These are phyloP conservation scores for Parthenolecanium corni DNA, from an alignment of 2,888 invertebrate species.

Conservation along the genomic window DNA sequence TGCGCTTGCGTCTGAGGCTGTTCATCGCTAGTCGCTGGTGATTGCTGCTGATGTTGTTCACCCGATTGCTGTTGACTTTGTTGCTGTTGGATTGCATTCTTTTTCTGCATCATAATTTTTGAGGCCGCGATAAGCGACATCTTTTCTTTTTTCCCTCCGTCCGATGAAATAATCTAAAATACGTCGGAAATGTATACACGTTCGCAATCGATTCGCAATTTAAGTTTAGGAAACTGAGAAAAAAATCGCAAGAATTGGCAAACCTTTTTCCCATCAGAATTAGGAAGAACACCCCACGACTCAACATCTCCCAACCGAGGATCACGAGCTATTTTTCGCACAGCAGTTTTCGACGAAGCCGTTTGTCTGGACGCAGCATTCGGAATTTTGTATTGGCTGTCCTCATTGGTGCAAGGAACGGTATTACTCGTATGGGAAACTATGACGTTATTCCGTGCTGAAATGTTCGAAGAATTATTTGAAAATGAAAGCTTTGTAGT, in stretches of 20 bases:
- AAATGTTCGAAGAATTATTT: not conserved
- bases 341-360: slow-evolving; percentile 19
- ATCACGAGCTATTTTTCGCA: slow-evolving; percentile 8
- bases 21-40: slow-evolving; percentile 5
- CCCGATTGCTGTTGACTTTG: not conserved
- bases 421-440: slow-evolving; percentile 10
- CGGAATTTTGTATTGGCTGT: slow-evolving; percentile 8
- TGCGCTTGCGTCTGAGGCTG: slow-evolving; percentile 9
- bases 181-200: not conserved
- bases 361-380: slow-evolving; percentile 9
- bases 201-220: no score
- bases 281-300: not conserved
- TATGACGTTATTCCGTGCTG: slow-evolving; percentile 11
- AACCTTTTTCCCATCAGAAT: slow-evolving; percentile 13
- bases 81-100: not conserved
- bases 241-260: no score
- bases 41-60: slow-evolving; percentile 27
- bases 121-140: no score
- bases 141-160: not conserved
- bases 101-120: no score
- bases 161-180: not conserved
- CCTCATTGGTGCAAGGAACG: slow-evolving; percentile 5
- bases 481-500: no score
- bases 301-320: slow-evolving; percentile 15
- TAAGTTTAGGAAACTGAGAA: no score